Conservation (phyloP, 1,140 invertebrate genomes). For the Polyergus mexicanus region DNA sequence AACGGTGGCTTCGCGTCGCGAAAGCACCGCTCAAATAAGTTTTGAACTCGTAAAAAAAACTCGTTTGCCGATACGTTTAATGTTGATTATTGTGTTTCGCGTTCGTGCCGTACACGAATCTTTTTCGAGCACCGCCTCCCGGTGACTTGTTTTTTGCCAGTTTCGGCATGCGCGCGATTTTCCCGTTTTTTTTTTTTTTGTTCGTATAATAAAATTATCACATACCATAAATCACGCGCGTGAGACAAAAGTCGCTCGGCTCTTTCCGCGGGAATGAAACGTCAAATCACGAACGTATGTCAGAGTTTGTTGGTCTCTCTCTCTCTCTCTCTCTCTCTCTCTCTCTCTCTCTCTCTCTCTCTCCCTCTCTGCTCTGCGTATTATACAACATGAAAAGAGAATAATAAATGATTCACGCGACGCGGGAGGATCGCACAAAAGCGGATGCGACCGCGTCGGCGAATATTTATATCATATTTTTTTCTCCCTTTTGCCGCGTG, state of each 20-base stretch:
- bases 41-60: slow-evolving; percentile 27
- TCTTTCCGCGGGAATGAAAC: slow-evolving; percentile 29
- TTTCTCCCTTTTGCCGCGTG: neutral
- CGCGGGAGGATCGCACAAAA: slow-evolving; percentile 69
- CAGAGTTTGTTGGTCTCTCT: slow-evolving; percentile 8
- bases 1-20: neutral
- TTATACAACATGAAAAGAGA: slow-evolving; percentile 57
- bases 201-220: slow-evolving; percentile 41
- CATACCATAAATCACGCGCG: slow-evolving; percentile 42
- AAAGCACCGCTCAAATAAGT: slow-evolving; percentile 17
- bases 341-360: no score
- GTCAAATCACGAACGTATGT: slow-evolving; percentile 53
- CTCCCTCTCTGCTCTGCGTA: neutral
- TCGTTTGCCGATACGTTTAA: slow-evolving; percentile 26
- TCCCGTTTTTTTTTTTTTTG: no score
- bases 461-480: slow-evolving; percentile 40
- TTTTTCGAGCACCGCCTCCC: neutral
- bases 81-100: slow-evolving; percentile 18
- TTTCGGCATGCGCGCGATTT: slow-evolving; percentile 36
- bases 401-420: slow-evolving; percentile 81
- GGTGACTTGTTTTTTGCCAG: neutral
- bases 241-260: slow-evolving; percentile 43
- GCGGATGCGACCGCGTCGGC: slow-evolving; percentile 17
- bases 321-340: neutral
- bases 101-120: neutral